Conservation (phyloP, 92 coral and sea anemone genomes). For the Isaurus tuberculatus region DNA sequence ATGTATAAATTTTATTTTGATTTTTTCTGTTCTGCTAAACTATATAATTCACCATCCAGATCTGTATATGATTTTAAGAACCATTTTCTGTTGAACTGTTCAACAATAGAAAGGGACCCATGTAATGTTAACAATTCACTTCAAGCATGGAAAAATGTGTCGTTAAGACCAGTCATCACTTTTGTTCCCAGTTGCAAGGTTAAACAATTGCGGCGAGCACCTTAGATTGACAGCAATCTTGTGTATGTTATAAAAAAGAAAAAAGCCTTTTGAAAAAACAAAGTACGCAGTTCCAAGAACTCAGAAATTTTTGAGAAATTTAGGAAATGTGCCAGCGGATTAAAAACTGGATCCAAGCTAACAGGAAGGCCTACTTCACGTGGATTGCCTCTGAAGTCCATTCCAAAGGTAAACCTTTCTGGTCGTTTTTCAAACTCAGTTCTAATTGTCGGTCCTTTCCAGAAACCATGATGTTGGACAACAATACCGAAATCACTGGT, state of each 20-base stretch:
- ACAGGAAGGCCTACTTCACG: conserved; percentile 23
- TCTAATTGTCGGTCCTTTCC: conserved; percentile 5
- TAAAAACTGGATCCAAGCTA: conserved; percentile 50
- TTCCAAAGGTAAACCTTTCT: conserved; percentile 41
- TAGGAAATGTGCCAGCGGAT: conserved; percentile 48
- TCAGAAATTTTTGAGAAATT: conserved; percentile 57
- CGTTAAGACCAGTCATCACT: neutral
- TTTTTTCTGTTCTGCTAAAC: conserved; percentile 35
- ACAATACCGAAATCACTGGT: conserved; percentile 45
- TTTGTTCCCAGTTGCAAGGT: conserved; percentile 47
- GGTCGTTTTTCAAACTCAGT: conserved; percentile 32
- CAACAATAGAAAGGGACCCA: neutral
- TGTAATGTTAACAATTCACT: neutral
- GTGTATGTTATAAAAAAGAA: conserved; percentile 13
- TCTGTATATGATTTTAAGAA: conserved; percentile 37
- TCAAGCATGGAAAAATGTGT: neutral
- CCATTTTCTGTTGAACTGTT: conserved; percentile 23
- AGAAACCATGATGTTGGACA: conserved; percentile 20
- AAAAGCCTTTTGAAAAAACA: conserved; percentile 9
- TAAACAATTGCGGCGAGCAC: conserved; percentile 41
- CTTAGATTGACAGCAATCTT: conserved; percentile 48
- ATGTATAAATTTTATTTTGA: conserved; percentile 36
- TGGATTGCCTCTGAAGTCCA: conserved; percentile 38
- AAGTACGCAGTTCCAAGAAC: conserved; percentile 36
- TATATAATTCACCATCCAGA: conserved; percentile 25